Base-by-base conservation (phyloP, 1,140 invertebrate genomes). In the Drosophila melanogaster region DNA sequence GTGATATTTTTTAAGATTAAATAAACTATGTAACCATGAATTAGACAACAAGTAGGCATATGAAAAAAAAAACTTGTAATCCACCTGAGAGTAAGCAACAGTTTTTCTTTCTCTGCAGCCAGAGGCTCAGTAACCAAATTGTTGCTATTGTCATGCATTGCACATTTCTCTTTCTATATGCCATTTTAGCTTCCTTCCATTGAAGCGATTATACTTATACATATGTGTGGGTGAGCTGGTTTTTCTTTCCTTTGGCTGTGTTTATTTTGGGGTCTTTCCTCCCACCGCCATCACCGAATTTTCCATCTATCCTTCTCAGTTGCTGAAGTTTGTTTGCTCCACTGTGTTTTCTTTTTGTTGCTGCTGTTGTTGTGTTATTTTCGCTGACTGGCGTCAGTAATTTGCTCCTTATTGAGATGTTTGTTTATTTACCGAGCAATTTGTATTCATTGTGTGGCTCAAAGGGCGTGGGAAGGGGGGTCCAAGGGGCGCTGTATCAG, bases 381-480 rank as follows among this genome's bases (percentile, higher is more conserved):
- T 79, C 79, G 79, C 71, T 89, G 69, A 78, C 56, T 89, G 84
- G 84, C 80, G 84, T 89, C 77, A 80, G 84, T 89, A 89, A 89
- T 89, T 89, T 89, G 84, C 84, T 89, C 84, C 85, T 89, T 89
- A 89, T 89, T 89, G 85, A 89, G 84, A 89, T 89, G 84, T 89
- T 71, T 89, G 84, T 89, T 89, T 89, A 89, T 89, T 89, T 89
- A 89, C 84, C 80, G 70, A 89, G 84, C 84, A 89, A 89, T 89
- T 89, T 89, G 84, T 89, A 89, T 89, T 89, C 84, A 89, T 89
- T 89, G 84, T 89, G 77, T 50, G 77, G 77, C 80, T 49, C 75
- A 61, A 53, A 58, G 51, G 56, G 62, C 24, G 37, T 22, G 3
- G 8, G 41, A 12, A 8, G 14, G 33, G 26, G 5, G 47, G 12